Base-by-base conservation (phyloP, 1,140 invertebrate species). In the Theocolax elegans region DNA sequence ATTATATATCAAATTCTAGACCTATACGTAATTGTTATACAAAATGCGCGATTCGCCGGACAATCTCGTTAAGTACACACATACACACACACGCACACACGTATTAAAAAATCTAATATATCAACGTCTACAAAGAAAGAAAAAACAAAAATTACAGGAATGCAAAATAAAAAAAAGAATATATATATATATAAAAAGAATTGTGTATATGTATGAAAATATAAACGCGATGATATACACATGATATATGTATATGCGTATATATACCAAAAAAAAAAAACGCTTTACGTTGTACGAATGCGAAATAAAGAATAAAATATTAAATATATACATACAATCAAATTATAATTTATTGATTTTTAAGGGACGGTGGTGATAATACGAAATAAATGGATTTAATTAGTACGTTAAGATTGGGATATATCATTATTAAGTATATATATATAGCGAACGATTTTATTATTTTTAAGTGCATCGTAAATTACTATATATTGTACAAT, bases 381-480 rank as follows among this genome's bases (percentile, higher is more conserved):
- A n/a, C n/a, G n/a, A n/a, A 44, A 6, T 25, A 42, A 19, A 59
- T 60, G 1, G 1, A 62, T 21, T 15, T 31, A 67, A 68, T 1
- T 27, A 31, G 62, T 13, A 21, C n/a, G 31, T 68, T 67, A n/a
- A 51, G 53, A 21, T 49, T 38, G 9, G 0, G 13, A 68, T n/a
- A n/a, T n/a, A n/a, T n/a, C n/a, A n/a, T n/a, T n/a, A n/a, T n/a
- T n/a, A n/a, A n/a, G n/a, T n/a, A n/a, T n/a, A n/a, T n/a, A n/a
- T n/a, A n/a, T 38, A 38, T 56, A 62, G 59, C 54, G 25, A 64
- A 59, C 13, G n/a, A 64, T 64, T 71, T 64, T 40, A 64, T 64
- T 64, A 38, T 49, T 71, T 70, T 64, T 58, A 54, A 64, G 25
- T 56, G 40, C 60, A 64, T 63, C 19, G 19, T 6, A 35, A 64